phyloP scores from a whole-genome alignment of 2,797 vertebrate genomes.

The Diglossa cyanea region DNA sequence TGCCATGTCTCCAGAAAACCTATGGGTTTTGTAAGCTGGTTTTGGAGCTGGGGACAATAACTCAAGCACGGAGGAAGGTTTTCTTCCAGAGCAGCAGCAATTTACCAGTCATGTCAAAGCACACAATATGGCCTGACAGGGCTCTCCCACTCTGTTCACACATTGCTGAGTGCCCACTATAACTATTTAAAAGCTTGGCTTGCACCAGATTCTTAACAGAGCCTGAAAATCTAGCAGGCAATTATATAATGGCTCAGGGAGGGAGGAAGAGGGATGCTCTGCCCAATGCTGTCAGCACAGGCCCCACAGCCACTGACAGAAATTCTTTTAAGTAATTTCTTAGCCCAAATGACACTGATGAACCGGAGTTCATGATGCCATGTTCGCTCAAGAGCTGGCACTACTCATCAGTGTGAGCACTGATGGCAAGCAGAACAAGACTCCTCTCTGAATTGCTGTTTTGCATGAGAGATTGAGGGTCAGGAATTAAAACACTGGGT shows the following conservation, averaged over 20 bases:
- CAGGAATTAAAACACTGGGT: neutral
- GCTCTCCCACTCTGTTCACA: neutral
- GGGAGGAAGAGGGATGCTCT: neutral
- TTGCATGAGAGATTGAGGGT: neutral
- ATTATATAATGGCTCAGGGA: neutral
- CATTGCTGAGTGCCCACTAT: neutral
- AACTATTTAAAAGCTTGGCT: constrained; percentile 18
- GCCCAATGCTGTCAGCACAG: neutral
- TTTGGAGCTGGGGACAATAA: neutral
- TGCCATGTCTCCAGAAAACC: neutral
- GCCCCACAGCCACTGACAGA: neutral
- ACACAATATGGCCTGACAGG: neutral
- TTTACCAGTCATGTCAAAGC: neutral
- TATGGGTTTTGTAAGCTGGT: neutral
- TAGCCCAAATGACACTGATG: neutral
- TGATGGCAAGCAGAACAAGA: neutral
- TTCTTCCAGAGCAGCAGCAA: neutral
- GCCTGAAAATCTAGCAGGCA: neutral
- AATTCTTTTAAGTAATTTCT: neutral
- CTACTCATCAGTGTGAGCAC: rapidly evolving
- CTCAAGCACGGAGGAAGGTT: rapidly evolving
- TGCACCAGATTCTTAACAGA: neutral
- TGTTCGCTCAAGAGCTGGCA: neutral
- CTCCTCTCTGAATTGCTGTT: neutral
- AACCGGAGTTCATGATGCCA: neutral